Evolutionary conservation across 2,797 vertebrate species (phyloP), one percentile per base, ranked within the genome.

Genomic region (Anas acuta): DNA sequence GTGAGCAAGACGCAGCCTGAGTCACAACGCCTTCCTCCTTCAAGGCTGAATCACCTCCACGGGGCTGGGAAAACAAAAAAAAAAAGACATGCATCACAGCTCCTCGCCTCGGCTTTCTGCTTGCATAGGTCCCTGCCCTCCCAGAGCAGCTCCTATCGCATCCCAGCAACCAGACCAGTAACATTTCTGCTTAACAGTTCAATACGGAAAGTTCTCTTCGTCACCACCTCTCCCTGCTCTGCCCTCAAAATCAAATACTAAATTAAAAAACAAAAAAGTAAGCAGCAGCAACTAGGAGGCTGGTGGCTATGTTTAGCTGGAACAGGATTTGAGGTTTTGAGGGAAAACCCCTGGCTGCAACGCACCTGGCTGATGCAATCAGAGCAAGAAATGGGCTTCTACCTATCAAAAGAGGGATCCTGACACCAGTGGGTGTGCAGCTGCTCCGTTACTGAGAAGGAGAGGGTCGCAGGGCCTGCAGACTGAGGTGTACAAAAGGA

Each of bases 341-440:
- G 96, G 96, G 74, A 96, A 97, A 95, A 89, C 25, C 81, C 85
- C 91, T 88, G 77, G 84, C 86, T 96, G 82, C 5, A 0, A 74
- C 95, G 76, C 61, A 88, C 71, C 65, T 73, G 57, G 92, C 89
- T 98, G 98, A 98, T 90, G 97, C 83, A 98, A 97, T 43, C 41
- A 62, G 72, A 94, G 35, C 71, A 87, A 97, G 92, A 93, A 93
- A 60, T 4, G 79, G 11, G 57, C n/a, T 91, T 87, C 53, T 51
- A 15, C 33, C 39, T 93, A 70, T 93, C 79, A 89, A 92, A 94
- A 90, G 85, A 93, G 91, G 65, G 92, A 81, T 84, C 37, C 65
- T 89, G 79, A 65, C 69, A 30, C 56, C 62, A 76, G 45, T 6
- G 32, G n/a, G 15, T 45, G 58, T 28, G 51, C 19, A 62, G 71